Conservation (phyloP, 2,797 vertebrate species). For the Cirrhinus mrigala region DNA sequence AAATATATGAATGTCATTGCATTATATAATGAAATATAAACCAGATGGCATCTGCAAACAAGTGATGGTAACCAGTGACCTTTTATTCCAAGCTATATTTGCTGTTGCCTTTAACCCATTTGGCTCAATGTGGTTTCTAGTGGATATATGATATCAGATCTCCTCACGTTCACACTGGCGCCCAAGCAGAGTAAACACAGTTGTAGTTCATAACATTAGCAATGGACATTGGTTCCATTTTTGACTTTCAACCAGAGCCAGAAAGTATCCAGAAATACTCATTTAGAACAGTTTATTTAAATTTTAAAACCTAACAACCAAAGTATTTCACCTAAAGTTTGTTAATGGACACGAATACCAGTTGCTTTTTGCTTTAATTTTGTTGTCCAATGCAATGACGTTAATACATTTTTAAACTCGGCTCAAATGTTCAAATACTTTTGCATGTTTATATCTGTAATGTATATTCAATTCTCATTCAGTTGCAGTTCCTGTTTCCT, state of each 20-base stretch:
- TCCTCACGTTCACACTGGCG: background rate
- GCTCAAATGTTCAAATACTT: slow-evolving; percentile 17
- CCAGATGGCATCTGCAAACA: background rate
- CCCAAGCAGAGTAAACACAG: slow-evolving; percentile 11
- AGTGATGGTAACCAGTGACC: slow-evolving; percentile 13
- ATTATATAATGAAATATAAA: slow-evolving; percentile 29
- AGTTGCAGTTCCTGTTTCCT: slow-evolving; percentile 64
- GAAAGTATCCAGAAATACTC: background rate
- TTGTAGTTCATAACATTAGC: slow-evolving; percentile 24
- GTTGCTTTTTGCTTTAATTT: background rate
- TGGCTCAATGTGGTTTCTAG: slow-evolving; percentile 6
- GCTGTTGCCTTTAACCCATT: slow-evolving; percentile 24
- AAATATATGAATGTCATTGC: slow-evolving; percentile 31
- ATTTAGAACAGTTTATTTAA: background rate
- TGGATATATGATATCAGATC: background rate
- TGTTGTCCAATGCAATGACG: slow-evolving; percentile 8
- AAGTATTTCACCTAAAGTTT: background rate
- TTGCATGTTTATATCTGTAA: background rate
- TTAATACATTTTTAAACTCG: slow-evolving; percentile 15
- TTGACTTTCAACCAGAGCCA: slow-evolving; percentile 8
- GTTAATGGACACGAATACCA: background rate
- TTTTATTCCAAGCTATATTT: slow-evolving; percentile 36
- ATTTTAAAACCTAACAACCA: background rate
- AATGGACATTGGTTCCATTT: slow-evolving; percentile 21
- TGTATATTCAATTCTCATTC: slow-evolving; percentile 65